phyloP scores from a whole-genome alignment of 2,113 vertebrate species.

The Aphelocoma coerulescens region DNA sequence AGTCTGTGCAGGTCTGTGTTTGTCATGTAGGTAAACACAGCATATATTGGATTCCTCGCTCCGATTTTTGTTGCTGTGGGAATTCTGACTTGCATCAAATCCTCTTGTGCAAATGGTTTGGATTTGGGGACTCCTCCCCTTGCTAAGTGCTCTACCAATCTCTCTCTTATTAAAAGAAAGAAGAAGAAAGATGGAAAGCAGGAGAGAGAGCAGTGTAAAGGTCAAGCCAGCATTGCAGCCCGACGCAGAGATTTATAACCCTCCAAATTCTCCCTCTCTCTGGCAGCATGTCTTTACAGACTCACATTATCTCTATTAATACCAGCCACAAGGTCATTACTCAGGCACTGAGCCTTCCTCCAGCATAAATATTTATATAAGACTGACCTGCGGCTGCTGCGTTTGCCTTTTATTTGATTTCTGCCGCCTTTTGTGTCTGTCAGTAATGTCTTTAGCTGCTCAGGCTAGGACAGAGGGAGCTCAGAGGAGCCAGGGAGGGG shows the following conservation, averaged over 20 bases:
- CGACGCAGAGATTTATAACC: conserved; percentile 68
- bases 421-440: conserved; percentile 81
- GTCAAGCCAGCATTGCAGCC: conserved; percentile 56
- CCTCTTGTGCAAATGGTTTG: not conserved
- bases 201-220: conserved; percentile 54
- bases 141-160: not conserved
- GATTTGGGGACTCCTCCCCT: not conserved
- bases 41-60: accelerated
- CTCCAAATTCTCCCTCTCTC: conserved; percentile 26
- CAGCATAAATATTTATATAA: conserved; percentile 84
- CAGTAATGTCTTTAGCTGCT: conserved; percentile 73
- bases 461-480: conserved; percentile 67
- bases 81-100: not conserved
- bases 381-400: conserved; percentile 75
- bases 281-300: conserved; percentile 74
- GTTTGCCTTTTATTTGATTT: conserved; percentile 83
- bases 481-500: conserved; percentile 61
- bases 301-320: conserved; percentile 82
- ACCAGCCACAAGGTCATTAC: conserved; percentile 81
- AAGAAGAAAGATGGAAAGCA: conserved; percentile 30
- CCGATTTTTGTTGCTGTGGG: not conserved
- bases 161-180: not conserved
- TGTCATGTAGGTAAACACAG: not conserved
- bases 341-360: conserved; percentile 77
- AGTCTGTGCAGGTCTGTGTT: not conserved